These are phyloP conservation scores for Eriosoma lanigerum DNA, from an alignment of 1,140 invertebrate genomes.

Conservation along the genomic window DNA sequence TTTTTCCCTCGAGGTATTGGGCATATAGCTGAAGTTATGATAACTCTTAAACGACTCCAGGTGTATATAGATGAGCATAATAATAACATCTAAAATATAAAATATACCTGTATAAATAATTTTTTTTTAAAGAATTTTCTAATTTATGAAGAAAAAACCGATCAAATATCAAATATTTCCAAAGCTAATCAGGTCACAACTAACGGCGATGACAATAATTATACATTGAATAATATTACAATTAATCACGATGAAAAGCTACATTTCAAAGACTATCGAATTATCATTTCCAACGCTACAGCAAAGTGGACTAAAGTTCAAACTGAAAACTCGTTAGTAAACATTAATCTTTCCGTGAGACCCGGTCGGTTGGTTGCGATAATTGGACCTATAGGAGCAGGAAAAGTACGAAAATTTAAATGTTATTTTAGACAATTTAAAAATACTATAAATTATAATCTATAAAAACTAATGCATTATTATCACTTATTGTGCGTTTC, in stretches of 20 bases:
- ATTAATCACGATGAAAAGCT: no score
- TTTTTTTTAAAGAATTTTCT: not conserved
- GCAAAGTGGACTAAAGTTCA: slow-evolving; percentile 65
- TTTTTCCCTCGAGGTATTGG: slow-evolving; percentile 70
- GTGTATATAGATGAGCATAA: slow-evolving; percentile 38
- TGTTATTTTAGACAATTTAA: no score
- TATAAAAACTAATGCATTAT: not conserved
- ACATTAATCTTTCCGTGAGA: slow-evolving; percentile 67
- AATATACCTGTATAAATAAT: not conserved
- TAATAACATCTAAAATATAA: not conserved
- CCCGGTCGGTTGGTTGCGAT: slow-evolving; percentile 72
- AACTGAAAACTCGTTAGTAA: slow-evolving; percentile 65
- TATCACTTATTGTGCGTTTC: not conserved
- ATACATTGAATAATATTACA: not conserved
- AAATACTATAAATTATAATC: not conserved
- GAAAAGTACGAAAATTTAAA: slow-evolving; percentile 76
- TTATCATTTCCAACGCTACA: slow-evolving; percentile 61
- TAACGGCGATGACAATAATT: not conserved
- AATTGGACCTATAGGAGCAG: slow-evolving; percentile 79
- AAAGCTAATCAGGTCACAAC: not conserved
- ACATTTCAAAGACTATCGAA: not conserved
- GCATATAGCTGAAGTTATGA: slow-evolving; percentile 63
- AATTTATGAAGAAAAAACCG: not conserved
- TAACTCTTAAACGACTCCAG: slow-evolving; percentile 68
- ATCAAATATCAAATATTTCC: not conserved